These are phyloP conservation scores for Cryptosula pallasiana DNA, from an alignment of 2,888 invertebrate species.

Conservation along the genomic window DNA sequence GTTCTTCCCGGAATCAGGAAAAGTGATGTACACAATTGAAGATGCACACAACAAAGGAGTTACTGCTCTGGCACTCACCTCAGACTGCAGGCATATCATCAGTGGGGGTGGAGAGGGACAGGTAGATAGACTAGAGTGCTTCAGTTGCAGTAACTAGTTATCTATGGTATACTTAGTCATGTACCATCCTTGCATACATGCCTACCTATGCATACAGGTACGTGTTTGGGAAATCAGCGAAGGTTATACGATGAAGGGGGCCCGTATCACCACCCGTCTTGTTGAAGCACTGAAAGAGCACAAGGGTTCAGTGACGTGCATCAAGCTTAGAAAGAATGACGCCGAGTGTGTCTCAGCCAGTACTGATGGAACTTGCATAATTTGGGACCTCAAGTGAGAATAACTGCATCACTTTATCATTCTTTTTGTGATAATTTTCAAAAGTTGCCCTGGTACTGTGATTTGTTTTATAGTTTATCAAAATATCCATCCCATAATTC, in stretches of 20 bases:
- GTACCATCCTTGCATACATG: not conserved
- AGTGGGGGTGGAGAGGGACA: conserved; percentile 92
- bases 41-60: conserved; percentile 86
- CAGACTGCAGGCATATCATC: conserved; percentile 66
- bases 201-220: conserved; percentile 31
- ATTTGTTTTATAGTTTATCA: no score
- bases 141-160: no score
- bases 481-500: no score
- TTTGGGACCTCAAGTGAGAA: conserved; percentile 80
- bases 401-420: no score
- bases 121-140: no score
- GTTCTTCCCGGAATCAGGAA: conserved; percentile 63
- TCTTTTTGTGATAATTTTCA: no score
- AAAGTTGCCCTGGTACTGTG: no score
- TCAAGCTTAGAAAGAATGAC: conserved; percentile 71
- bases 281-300: conserved; percentile 71
- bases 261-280: conserved; percentile 30
- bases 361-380: conserved; percentile 84
- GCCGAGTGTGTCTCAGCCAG: conserved; percentile 82
- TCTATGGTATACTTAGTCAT: no score
- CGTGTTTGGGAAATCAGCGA: conserved; percentile 42
- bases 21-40: conserved; percentile 72
- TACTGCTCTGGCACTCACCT: conserved; percentile 72
- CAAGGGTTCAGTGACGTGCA: conserved; percentile 76
- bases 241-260: conserved; percentile 30